Evolutionary conservation across 2,888 invertebrate genomes (phyloP).

Genomic region (Drymonia ruficornis): DNA sequence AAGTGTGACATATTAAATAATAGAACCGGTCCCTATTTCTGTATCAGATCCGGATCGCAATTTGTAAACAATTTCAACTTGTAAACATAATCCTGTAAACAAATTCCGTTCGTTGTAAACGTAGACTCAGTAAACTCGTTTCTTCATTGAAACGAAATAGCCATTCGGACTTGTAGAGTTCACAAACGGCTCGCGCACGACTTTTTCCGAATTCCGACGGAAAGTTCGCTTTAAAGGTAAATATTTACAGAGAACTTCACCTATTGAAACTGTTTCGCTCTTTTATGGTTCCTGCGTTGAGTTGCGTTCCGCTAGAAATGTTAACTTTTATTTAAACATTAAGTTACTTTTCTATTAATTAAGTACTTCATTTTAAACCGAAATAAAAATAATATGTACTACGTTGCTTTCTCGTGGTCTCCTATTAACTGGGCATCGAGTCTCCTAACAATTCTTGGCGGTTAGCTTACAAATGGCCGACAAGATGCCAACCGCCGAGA

Average conservation of each 20-base stretch:
- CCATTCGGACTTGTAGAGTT: neutral
- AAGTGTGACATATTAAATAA: no score
- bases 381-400: neutral
- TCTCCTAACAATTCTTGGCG: no score
- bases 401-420: no score
- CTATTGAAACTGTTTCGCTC: neutral
- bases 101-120: neutral
- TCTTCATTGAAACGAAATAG: conserved; percentile 2
- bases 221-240: neutral
- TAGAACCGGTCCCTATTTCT: no score
- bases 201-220: conserved; percentile 1
- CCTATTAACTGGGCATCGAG: no score
- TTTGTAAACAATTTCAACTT: neutral
- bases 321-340: neutral
- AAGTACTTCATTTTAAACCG: neutral
- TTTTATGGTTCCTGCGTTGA: neutral
- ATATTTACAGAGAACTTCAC: conserved; percentile 1
- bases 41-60: neutral
- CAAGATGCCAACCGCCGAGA: no score
- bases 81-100: neutral
- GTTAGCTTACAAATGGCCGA: no score
- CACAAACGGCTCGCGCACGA: neutral
- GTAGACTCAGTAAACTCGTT: neutral
- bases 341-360: neutral
- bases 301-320: neutral